phyloP scores from a whole-genome alignment of 2,797 vertebrate genomes.

The Karalla daura region DNA sequence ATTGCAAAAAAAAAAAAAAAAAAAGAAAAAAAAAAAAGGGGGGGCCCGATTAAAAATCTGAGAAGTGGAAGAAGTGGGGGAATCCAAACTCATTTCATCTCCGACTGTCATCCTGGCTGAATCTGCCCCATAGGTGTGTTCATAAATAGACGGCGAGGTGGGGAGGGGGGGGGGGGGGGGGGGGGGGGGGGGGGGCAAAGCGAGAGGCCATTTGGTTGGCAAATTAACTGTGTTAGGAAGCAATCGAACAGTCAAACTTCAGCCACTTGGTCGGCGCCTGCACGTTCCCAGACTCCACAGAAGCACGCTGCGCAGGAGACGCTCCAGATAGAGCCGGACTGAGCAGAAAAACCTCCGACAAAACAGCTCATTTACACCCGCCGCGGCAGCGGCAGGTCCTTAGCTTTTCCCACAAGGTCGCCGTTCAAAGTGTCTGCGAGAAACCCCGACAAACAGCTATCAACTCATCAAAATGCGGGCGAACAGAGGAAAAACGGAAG shows the following conservation, averaged over 20 bases:
- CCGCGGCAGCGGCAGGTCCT: not conserved
- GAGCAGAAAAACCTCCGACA: not conserved
- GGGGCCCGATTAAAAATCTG: conserved; percentile 80
- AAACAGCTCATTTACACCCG: not conserved
- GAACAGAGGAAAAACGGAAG: too few relatives aligned
- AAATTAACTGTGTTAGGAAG: conserved; percentile 69
- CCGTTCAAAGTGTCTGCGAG: not conserved
- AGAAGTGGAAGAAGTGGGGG: conserved; percentile 76
- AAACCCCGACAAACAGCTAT: not conserved
- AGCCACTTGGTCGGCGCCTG: conserved; percentile 37
- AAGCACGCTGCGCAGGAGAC: too few relatives aligned
- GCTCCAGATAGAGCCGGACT: too few relatives aligned
- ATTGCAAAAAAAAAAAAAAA: conserved; percentile 83
- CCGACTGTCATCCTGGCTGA: conserved; percentile 72
- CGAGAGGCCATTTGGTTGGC: conserved; percentile 72
- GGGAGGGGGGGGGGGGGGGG: conserved; percentile 41
- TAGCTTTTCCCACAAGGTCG: not conserved
- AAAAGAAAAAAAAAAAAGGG: too few relatives aligned
- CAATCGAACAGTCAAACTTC: conserved; percentile 63
- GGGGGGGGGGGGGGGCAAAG: conserved; percentile 41
- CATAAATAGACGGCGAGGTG: conserved; percentile 66
- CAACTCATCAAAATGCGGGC: not conserved
- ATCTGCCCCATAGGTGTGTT: conserved; percentile 75
- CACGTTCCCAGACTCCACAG: conserved; percentile 1
- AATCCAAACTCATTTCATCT: conserved; percentile 81